A percentile compares a stretch with the other conserved stretches of the same genome.
Conservation (phyloP, 2,113 vertebrate species). For the Emberiza fucata region DNA sequence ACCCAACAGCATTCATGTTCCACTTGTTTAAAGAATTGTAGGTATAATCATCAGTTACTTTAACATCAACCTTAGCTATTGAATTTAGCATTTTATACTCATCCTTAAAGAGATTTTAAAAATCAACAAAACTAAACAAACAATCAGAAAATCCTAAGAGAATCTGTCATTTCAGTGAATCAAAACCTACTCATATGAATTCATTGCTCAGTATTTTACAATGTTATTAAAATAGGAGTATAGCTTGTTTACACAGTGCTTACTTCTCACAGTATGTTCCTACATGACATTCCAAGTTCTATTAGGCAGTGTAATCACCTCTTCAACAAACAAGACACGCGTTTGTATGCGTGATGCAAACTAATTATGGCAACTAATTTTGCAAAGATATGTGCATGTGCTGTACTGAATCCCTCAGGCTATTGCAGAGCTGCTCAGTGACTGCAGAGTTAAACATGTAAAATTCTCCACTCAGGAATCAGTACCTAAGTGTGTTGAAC, state of each 20-base stretch:
- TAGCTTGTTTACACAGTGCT: neutral
- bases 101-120: neutral
- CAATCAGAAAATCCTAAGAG: neutral
- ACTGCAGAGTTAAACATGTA: neutral
- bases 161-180: neutral
- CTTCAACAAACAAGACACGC: neutral
- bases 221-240: neutral
- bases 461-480: neutral
- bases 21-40: neutral
- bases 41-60: neutral
- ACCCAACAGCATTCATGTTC: neutral
- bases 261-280: neutral
- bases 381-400: neutral
- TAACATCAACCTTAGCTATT: neutral
- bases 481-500: neutral
- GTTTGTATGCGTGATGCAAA: neutral
- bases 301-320: neutral
- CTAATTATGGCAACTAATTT: neutral
- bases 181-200: neutral
- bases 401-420: neutral
- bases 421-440: neutral
- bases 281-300: neutral
- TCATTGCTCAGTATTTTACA: neutral
- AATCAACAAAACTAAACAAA: neutral
- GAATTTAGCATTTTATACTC: neutral